Conservation (phyloP, 2,113 vertebrate genomes). For the Corydoras sp. region DNA sequence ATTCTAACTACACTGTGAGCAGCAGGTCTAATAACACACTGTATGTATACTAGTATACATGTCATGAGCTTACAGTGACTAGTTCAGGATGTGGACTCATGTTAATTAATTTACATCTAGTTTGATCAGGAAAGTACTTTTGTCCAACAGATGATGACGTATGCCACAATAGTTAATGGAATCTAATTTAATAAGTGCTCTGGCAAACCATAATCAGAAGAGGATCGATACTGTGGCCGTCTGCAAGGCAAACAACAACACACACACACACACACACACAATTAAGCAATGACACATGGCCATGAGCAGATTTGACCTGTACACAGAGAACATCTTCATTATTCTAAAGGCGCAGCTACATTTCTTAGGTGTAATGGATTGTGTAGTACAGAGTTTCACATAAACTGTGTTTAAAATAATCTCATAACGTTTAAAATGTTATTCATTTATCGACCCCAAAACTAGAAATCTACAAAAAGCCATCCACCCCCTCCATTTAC, state of each 20-base stretch:
- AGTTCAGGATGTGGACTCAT: neutral
- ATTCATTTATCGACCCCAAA: too few relatives aligned
- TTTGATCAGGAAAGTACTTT: neutral
- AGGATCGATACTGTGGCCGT: slow-evolving; percentile 16
- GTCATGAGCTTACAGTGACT: neutral
- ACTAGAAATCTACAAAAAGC: too few relatives aligned
- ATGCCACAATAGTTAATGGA: slow-evolving; percentile 10
- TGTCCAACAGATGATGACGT: slow-evolving; percentile 9
- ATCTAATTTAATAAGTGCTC: slow-evolving; percentile 21
- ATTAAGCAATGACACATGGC: slow-evolving; percentile 7
- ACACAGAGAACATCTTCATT: neutral
- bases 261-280: neutral
- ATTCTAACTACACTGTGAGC: slow-evolving; percentile 4
- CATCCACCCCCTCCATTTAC: too few relatives aligned
- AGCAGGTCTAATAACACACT: neutral
- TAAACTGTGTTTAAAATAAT: too few relatives aligned
- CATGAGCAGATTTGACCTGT: neutral
- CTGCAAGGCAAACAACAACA: slow-evolving; percentile 4
- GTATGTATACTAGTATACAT: neutral
- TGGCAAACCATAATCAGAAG: slow-evolving; percentile 17
- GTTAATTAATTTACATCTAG: neutral
- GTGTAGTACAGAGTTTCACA: too few relatives aligned
- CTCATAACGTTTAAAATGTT: too few relatives aligned
- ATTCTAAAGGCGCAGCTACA: neutral
- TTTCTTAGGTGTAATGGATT: neutral